Base-by-base conservation (phyloP, 2,888 invertebrate species). In the Abscondita cerata region DNA sequence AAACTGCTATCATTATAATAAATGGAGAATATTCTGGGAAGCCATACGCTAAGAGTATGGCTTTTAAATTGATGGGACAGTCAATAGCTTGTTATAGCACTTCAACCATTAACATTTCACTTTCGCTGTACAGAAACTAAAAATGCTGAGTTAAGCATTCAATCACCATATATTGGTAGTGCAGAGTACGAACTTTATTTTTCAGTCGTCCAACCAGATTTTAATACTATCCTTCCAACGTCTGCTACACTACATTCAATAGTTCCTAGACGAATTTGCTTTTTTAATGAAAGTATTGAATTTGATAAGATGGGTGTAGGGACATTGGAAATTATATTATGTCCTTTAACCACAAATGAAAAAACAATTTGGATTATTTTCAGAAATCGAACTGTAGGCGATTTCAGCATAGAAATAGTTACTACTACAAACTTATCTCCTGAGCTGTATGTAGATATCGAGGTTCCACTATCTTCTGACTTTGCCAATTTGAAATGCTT, bases 21-120 rank as follows among this genome's bases (percentile, higher is more conserved):
- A 74, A 72, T 13, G 77, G 77, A 0, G 78, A 78, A 64, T 68
- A 64, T 2, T 64, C 66, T 0, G 72, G 73, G 0, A 63, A 72
- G 6, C 72, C 70, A 34, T 78, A 74, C 51, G 72, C 73, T 0
- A 75, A 70, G 60, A 75, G 71, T 44, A 68, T 72, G 13, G 75
- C 71, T 0, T 62, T 75, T 3, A 67, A 54, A 8, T 47, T 79
- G n/a, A 60, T 63, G 3, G 79, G 78, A 9, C 66, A 69, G 19
- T 71, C 78, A 0, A 65, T 73, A 6, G 33, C 56, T n/a, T 44
- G 54, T n/a, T 54, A 56, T 13, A 25, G 47, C 12, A 57, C 66
- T 0, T 46, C 66, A 1, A 52, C 40, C 0, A 38, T 62, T 1
- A 62, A 36, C 1, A 46, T 56, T 15, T 55, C 63, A 0, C n/a